phyloP scores from a whole-genome alignment of 1,140 invertebrate species.

The Callitettix versicolor region DNA sequence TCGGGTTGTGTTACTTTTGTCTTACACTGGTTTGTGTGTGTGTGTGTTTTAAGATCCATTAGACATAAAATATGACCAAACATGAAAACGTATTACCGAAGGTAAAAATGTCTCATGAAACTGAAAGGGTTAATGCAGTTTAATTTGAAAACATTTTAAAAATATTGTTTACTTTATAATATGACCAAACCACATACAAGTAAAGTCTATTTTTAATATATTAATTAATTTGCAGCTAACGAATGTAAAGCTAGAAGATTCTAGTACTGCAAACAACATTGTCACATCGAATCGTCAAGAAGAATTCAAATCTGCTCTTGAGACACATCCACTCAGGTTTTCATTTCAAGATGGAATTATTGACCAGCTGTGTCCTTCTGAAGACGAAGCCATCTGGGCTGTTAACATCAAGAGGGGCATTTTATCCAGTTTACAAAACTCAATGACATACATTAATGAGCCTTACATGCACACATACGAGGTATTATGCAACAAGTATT shows the following conservation, averaged over 20 bases:
- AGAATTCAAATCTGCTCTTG: conserved; percentile 13
- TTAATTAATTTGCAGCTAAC: conserved; percentile 6
- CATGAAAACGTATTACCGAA: too few relatives aligned
- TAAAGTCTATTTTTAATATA: too few relatives aligned
- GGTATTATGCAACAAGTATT: too few relatives aligned
- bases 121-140: too few relatives aligned
- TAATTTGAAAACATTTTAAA: too few relatives aligned
- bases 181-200: too few relatives aligned
- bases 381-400: conserved; percentile 58
- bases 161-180: too few relatives aligned
- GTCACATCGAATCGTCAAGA: neutral
- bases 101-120: too few relatives aligned
- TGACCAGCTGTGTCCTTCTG: conserved; percentile 59
- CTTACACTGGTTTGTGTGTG: too few relatives aligned
- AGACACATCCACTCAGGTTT: conserved; percentile 40
- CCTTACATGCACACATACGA: conserved; percentile 43
- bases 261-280: conserved; percentile 1
- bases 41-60: too few relatives aligned
- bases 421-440: conserved; percentile 77
- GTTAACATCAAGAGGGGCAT: conserved; percentile 81
- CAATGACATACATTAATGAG: conserved; percentile 56
- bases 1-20: too few relatives aligned
- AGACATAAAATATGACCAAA: too few relatives aligned
- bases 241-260: conserved; percentile 9
- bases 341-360: conserved; percentile 66